Base-by-base conservation (phyloP, 1,140 invertebrate species). In the Pseudomyrmex sp. region DNA sequence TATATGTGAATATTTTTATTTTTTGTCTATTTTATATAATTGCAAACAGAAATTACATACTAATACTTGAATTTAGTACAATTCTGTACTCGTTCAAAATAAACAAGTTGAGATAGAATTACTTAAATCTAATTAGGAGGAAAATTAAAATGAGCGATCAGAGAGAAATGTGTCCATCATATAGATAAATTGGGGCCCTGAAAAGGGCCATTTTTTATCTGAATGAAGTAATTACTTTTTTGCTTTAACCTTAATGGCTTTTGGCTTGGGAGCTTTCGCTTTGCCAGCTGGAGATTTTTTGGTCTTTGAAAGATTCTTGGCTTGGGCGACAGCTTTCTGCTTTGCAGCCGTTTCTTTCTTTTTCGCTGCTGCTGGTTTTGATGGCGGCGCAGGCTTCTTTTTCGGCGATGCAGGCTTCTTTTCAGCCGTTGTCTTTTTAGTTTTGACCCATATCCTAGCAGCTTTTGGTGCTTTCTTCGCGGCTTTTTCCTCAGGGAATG, bases 141-240 rank as follows among this genome's bases (percentile, higher is more conserved):
- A 23, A 48, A 68, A 2, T 20, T 59, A 50, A 2, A 59, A 58
- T 48, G 46, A 3, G 13, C 2, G 10, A 5, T 58, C 58, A 52
- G 13, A 65, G 4, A 44, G 50, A 75, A 23, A 52, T n/a, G 2
- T 23, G 56, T 70, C 15, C 35, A 63, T 26, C 35, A 23, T 70
- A 2, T 68, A 8, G n/a, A 48, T 1, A 7, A 26, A 61, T 72
- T 73, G 82, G 72, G 86, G 85, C 86, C 86, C 86, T 88, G 85
- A 88, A 85, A 88, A 87, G 86, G 85, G 86, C 86, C 86, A 84
- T 56, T 88, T 88, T 75, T 46, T 83, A 15, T 35, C 52, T 35
- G 23, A 26, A 62, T 68, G 5, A n/a, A 20, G 9, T 0, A 83
- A 88, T 88, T 89, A 89, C 66, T 89, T 89, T 15, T 89, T 89